Evolutionary conservation across 2,797 vertebrate species (phyloP).

Genomic region (Falco naumanni): DNA sequence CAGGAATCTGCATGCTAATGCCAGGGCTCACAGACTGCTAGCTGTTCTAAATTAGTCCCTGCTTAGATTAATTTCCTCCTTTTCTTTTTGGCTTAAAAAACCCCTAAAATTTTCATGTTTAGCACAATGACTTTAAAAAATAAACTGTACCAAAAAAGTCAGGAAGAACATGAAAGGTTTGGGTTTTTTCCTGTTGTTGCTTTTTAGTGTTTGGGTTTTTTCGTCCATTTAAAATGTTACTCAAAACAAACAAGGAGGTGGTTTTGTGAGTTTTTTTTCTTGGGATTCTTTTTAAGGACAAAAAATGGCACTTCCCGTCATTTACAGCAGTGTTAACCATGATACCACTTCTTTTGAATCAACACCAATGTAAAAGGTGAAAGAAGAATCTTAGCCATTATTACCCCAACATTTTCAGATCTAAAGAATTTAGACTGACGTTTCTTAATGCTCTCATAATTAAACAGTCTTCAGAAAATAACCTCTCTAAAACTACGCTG

Average conservation of each 20-base stretch:
- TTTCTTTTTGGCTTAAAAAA: not conserved
- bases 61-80: not conserved
- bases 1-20: conserved; percentile 59
- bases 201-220: not conserved
- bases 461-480: not conserved
- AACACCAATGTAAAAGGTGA: not conserved
- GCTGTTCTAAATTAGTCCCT: not conserved
- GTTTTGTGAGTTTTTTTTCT: rapidly evolving
- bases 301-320: not conserved
- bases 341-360: not conserved
- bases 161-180: not conserved
- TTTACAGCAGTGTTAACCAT: not conserved
- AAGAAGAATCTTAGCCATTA: not conserved
- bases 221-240: not conserved
- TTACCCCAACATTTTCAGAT: not conserved
- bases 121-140: not conserved
- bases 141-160: not conserved
- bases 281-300: not conserved
- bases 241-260: not conserved
- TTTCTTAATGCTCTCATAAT: not conserved
- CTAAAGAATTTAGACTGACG: not conserved
- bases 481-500: not conserved
- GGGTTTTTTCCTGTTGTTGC: too few relatives aligned
- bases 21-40: not conserved
- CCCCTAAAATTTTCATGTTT: not conserved